Conservation (phyloP, 2,888 invertebrate genomes). For the Ptychoptera contaminata region DNA sequence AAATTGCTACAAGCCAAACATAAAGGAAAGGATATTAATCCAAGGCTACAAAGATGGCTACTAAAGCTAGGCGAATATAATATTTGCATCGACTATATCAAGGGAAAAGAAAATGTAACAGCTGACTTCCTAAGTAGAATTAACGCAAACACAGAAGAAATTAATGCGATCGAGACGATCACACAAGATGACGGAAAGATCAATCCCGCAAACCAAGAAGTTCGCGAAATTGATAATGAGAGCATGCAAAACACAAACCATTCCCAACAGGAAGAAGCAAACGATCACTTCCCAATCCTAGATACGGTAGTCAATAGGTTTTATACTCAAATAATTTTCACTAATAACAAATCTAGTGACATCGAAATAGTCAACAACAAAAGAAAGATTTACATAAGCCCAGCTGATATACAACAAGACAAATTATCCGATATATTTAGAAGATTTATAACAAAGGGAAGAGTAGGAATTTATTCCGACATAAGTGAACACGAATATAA, state of each 20-base stretch:
- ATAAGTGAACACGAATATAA: slow-evolving; percentile 7
- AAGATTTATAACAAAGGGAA: slow-evolving; percentile 2
- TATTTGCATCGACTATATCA: slow-evolving; percentile 9
- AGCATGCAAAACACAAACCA: slow-evolving; percentile 2
- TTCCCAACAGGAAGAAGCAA: slow-evolving; percentile 11
- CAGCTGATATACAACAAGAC: slow-evolving; percentile 1
- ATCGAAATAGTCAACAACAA: slow-evolving; percentile 6
- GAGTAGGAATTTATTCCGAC: slow-evolving; percentile 5
- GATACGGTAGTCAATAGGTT: no score
- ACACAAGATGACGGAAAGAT: neutral
- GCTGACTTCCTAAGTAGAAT: no score
- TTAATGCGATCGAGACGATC: slow-evolving; percentile 3
- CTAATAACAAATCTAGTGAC: slow-evolving; percentile 7
- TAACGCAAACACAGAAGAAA: slow-evolving; percentile 8
- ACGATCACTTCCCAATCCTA: slow-evolving; percentile 10
- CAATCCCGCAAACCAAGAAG: neutral
- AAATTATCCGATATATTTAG: slow-evolving; percentile 2
- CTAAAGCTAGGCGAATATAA: slow-evolving; percentile 9
- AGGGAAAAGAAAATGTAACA: slow-evolving; percentile 10
- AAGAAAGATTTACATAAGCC: slow-evolving; percentile 5
- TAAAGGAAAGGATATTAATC: slow-evolving; percentile 10
- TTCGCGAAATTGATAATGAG: neutral
- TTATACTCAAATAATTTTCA: slow-evolving; percentile 10
- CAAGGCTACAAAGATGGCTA: slow-evolving; percentile 10
- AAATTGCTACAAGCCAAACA: slow-evolving; percentile 11